phyloP scores from a whole-genome alignment of 2,797 vertebrate species.

The Apogon hyalosoma region DNA sequence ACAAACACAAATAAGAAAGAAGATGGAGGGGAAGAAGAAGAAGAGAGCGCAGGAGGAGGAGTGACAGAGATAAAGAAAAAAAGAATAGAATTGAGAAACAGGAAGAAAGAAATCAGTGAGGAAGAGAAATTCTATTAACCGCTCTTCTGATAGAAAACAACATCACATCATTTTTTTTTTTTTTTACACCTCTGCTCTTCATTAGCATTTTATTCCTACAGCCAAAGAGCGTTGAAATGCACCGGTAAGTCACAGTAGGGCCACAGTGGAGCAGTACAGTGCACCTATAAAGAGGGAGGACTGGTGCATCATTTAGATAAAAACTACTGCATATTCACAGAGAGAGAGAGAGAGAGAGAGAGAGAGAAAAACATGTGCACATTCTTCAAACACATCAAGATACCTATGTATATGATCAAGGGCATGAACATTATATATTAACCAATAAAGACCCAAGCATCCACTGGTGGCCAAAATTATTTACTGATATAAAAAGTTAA shows the following conservation, averaged over 20 bases:
- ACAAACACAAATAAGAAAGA: slow-evolving; percentile 23
- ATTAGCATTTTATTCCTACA: slow-evolving; percentile 53
- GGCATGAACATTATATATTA: too few relatives aligned
- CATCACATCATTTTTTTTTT: slow-evolving; percentile 41
- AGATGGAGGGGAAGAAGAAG: neutral
- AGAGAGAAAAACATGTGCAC: too few relatives aligned
- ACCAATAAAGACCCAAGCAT: too few relatives aligned
- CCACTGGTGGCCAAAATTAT: too few relatives aligned
- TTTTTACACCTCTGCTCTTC: slow-evolving; percentile 15
- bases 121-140: slow-evolving; percentile 48
- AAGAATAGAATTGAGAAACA: neutral
- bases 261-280: slow-evolving; percentile 7
- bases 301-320: slow-evolving; percentile 14
- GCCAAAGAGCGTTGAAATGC: slow-evolving; percentile 37
- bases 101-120: slow-evolving; percentile 42
- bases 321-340: neutral
- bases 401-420: too few relatives aligned
- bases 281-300: slow-evolving; percentile 7
- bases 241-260: slow-evolving; percentile 22
- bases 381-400: too few relatives aligned
- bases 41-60: neutral
- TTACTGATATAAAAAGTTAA: too few relatives aligned
- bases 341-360: neutral
- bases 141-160: slow-evolving; percentile 39
- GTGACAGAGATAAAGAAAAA: neutral